Base-by-base conservation (phyloP, 2,888 invertebrate species). In the Galerucella nymphaeae region DNA sequence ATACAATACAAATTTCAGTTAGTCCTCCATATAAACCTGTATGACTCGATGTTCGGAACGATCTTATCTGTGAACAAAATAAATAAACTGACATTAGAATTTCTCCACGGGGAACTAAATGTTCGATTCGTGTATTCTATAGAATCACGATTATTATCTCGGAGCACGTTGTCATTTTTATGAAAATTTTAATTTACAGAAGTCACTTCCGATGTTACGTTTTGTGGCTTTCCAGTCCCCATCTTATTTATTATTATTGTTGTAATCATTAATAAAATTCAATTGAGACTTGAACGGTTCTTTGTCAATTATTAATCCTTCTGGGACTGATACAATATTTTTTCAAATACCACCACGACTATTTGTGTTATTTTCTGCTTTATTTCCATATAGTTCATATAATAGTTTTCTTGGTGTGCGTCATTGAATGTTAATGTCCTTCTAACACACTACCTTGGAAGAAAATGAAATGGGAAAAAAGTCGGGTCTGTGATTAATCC, bases 31-130 rank as follows among this genome's bases (percentile, higher is more conserved):
- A 14, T 63, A 42, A 20, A 50, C 66, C 6, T 55, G 14, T 63
- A 69, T 53, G 63, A 69, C 48, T 63, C 23, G 50, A 50, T 69
- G 23, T 62, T 53, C 62, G 38, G 71, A 70, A 67, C 38, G 69
- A 69, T 61, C 74, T 75, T 77, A 78, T 79, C 78, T 77, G 65
- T 70, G 71, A 75, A 76, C 76, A 79, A 77, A 77, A 77, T 78
- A 79, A 80, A 81, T 80, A 81, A 81, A 81, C 79, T 79, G 77
- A 79, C 80, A 80, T 82, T 82, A 82, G 81, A 79, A 62, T 62
- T 80, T 80, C 80, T 81, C 81, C 77, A 79, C 77, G 77, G 78
- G 77, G 77, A 79, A 76, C 76, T 77, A 80, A 82, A 81, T 82
- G 80, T 80, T 79, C 74, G 76, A 81, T 80, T 82, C 82, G 81